Evolutionary conservation across 2,797 vertebrate genomes (phyloP).

Genomic region (Diglossa cyanea): DNA sequence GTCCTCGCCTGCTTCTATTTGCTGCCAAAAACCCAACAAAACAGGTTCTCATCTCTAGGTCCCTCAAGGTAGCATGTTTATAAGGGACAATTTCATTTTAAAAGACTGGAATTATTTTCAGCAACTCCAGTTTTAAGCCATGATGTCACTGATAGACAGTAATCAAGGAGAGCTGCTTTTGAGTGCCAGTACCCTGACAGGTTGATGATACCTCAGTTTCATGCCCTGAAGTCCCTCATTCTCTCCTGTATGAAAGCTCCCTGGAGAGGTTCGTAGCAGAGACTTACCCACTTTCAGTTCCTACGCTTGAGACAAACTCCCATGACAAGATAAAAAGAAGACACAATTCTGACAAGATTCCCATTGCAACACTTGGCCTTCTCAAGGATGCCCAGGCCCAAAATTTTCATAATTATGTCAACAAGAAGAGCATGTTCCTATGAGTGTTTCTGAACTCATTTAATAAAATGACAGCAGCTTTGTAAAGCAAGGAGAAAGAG

Average conservation of each 20-base stretch:
- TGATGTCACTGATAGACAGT: conserved; percentile 7
- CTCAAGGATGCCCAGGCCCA: not conserved
- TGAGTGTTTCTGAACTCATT: not conserved
- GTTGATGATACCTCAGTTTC: not conserved
- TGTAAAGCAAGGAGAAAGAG: not conserved
- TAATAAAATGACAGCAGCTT: not conserved
- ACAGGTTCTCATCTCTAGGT: not conserved
- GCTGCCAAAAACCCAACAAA: not conserved
- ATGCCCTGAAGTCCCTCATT: not conserved
- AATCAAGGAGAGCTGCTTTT: conserved; percentile 24
- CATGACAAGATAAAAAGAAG: not conserved
- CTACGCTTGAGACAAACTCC: not conserved
- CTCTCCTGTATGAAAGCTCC: not conserved
- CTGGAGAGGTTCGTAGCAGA: conserved; percentile 3
- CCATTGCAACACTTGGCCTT: not conserved
- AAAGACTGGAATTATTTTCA: conserved; percentile 34
- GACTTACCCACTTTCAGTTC: not conserved
- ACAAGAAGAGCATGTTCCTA: not conserved
- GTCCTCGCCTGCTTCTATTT: not conserved
- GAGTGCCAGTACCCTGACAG: not conserved
- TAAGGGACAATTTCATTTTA: not conserved
- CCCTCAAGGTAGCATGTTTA: not conserved
- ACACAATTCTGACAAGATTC: not conserved
- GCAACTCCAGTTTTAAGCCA: not conserved
- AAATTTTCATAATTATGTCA: not conserved